phyloP scores from a whole-genome alignment of 2,113 vertebrate species.

The Lota lota region DNA sequence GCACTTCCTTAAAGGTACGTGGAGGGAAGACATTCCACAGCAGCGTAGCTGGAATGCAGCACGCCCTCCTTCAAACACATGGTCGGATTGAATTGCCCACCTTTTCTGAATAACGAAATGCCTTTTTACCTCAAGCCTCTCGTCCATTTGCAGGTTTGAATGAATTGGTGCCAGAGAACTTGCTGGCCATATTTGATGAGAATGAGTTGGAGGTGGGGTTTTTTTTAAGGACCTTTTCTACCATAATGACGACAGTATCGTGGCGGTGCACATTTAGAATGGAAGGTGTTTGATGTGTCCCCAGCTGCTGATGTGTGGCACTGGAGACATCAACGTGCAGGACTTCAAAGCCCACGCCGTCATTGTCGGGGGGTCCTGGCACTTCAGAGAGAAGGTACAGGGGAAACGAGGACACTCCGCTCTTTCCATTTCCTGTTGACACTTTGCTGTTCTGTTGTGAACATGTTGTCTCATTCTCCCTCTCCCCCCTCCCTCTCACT shows the following conservation, averaged over 20 bases:
- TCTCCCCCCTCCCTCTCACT: no score
- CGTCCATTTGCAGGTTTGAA: slow-evolving; percentile 84
- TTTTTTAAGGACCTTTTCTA: slow-evolving; percentile 18
- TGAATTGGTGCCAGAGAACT: slow-evolving; percentile 95
- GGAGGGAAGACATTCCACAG: no score
- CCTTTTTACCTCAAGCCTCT: slow-evolving; percentile 17
- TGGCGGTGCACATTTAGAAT: no score
- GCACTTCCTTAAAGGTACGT: slow-evolving; percentile 94
- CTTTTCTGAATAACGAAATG: no score
- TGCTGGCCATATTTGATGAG: slow-evolving; percentile 98
- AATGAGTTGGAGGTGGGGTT: slow-evolving; percentile 92
- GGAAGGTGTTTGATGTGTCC: slow-evolving; percentile 6
- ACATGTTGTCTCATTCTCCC: slow-evolving; percentile 2
- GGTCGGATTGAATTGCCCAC: no score
- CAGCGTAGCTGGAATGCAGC: no score
- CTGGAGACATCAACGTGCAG: slow-evolving; percentile 93
- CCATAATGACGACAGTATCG: slow-evolving; percentile 3
- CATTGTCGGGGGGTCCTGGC: slow-evolving; percentile 95
- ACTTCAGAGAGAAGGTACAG: slow-evolving; percentile 93
- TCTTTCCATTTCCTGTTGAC: neutral
- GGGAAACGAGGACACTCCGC: slow-evolving; percentile 15
- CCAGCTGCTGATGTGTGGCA: slow-evolving; percentile 96
- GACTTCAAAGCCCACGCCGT: slow-evolving; percentile 98
- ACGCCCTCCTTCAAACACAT: no score
- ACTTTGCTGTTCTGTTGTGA: neutral